These are phyloP conservation scores for Vanessa atalanta DNA, from an alignment of 1,140 invertebrate genomes.

Conservation along the genomic window DNA sequence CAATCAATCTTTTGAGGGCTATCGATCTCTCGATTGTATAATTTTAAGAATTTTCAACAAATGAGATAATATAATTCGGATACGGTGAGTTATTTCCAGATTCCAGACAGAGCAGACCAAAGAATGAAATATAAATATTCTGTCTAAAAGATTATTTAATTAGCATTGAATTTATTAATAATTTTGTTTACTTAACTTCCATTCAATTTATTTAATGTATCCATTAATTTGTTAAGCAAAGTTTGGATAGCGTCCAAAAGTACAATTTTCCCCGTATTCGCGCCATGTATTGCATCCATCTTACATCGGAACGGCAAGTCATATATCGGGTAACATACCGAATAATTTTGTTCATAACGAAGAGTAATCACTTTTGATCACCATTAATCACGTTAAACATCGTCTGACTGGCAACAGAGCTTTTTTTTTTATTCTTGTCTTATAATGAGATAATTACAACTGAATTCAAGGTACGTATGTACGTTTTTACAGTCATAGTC, in stretches of 20 bases:
- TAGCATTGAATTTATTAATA: constrained; percentile 17
- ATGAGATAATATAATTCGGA: constrained; percentile 3
- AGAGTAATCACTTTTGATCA: constrained; percentile 20
- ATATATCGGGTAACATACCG: constrained; percentile 31
- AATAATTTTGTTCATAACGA: constrained; percentile 20
- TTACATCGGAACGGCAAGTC: constrained; percentile 30
- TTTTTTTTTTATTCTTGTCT: too few species aligned
- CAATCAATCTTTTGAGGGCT: neutral
- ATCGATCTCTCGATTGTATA: neutral
- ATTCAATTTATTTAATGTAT: constrained; percentile 29
- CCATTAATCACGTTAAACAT: neutral
- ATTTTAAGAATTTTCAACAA: constrained; percentile 1
- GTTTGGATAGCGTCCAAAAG: constrained; percentile 34
- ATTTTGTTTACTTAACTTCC: constrained; percentile 19
- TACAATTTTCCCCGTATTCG: constrained; percentile 24
- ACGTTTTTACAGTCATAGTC: too few species aligned
- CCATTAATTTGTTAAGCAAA: constrained; percentile 30
- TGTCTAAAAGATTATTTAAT: neutral
- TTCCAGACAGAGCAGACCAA: neutral
- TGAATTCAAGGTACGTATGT: too few species aligned
- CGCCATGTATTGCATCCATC: constrained; percentile 31
- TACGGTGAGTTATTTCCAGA: neutral
- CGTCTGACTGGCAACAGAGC: too few species aligned
- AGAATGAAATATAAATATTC: neutral
- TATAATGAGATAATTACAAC: too few species aligned